Evolutionary conservation across 2,888 invertebrate species (phyloP), one percentile per base, ranked within the genome.

Genomic region (Mythimna ferrago): DNA sequence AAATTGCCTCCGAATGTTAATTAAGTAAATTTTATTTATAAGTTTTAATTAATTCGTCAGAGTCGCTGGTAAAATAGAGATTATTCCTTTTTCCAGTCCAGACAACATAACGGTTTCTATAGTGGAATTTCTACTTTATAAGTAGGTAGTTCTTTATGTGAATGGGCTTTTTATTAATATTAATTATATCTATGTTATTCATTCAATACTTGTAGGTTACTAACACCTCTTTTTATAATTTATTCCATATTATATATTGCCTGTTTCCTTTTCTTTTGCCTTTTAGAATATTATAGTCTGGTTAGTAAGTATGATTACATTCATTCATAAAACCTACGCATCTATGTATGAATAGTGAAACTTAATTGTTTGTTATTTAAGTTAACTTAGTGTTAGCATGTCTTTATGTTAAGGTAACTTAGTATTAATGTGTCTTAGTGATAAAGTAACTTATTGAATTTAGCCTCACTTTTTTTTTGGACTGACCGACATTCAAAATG

Each of bases 41-140:
- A 11, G 68, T 11, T 14, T 9, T 9, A 41, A 35, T 75, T 32
- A 32, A 71, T 56, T 78, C 1, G 32, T 11, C 9, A 26, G 26
- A 54, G 7, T 26, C 32, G 35, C 56, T 56, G 3, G 26, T 32
- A 9, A 11, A 41, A 10, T 19, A 14, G 16, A 19, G 7, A 35
- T 38, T n/a, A 26, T 6, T 51, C 16, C 21, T 21, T 38, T 41
- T 57, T 74, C 71, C 64, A 63, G 62, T 48, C 61, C 6, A 19
- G 14, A 1, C n/a, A 0, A 41, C 53, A 10, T 71, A 75, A 75
- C 83, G 62, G 81, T 58, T 14, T 16, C 32, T 35, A 10, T 75
- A 64, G 81, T 80, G 51, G 38, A 61, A 35, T 60, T 61, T 67
- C 70, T 10, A 41, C 41, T 66, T 61, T 62, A 71, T 26, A 11